phyloP scores from a whole-genome alignment of 2,113 vertebrate species.

The Alosa alosa region DNA sequence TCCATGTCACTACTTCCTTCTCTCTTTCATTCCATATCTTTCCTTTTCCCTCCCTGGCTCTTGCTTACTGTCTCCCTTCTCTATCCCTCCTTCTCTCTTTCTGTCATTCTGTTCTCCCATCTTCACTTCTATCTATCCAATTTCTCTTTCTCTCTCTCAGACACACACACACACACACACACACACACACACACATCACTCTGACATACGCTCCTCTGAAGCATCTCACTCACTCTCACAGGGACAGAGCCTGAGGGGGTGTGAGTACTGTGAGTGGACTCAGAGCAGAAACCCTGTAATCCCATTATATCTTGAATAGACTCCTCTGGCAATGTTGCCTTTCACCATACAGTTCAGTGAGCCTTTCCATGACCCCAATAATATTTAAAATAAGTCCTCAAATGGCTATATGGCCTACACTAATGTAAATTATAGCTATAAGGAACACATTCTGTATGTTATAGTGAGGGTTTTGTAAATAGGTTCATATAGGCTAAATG shows the following conservation, averaged over 20 bases:
- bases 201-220: not conserved
- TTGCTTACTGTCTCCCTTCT: not conserved
- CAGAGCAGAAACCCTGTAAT: not conserved
- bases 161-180: constrained; percentile 13
- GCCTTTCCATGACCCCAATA: not conserved
- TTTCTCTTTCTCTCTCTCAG: not conserved
- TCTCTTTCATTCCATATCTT: not conserved
- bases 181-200: constrained; percentile 31
- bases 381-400: not conserved
- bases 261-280: not conserved
- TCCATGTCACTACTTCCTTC: too few relatives aligned
- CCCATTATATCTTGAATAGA: constrained; percentile 4
- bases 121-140: not conserved
- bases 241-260: not conserved
- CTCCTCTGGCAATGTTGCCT: not conserved
- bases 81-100: not conserved
- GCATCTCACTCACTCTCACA: not conserved
- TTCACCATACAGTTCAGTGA: not conserved
- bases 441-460: too few relatives aligned
- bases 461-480: too few relatives aligned
- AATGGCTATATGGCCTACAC: not conserved
- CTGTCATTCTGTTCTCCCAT: not conserved
- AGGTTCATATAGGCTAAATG: too few relatives aligned
- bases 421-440: too few relatives aligned
- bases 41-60: constrained; percentile 17